A percentile compares a stretch with the other conserved stretches of the same genome.
Conservation (phyloP, 1,140 invertebrate genomes). For the Argopecten irradians region DNA sequence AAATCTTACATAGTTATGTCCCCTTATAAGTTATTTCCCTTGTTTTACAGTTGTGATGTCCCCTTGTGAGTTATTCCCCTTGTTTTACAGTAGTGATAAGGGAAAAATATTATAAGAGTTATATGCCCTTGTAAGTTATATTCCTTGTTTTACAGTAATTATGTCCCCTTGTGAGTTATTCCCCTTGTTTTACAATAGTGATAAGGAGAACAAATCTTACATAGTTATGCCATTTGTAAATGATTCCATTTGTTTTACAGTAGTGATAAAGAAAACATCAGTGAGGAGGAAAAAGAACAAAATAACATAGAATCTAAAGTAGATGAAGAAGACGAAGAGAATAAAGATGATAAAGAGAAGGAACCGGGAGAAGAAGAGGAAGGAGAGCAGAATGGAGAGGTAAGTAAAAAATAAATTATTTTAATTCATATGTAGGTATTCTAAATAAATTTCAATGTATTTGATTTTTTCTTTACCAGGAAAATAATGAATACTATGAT, state of each 20-base stretch:
- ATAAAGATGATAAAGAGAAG: constrained; percentile 47
- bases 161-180: neutral
- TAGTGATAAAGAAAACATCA: constrained; percentile 70
- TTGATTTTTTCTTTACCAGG: too few relatives aligned
- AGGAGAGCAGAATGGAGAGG: constrained; percentile 65
- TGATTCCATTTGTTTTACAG: constrained; percentile 45
- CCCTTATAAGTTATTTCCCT: neutral
- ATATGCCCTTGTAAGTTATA: neutral
- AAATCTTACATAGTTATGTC: neutral
- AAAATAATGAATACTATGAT: too few relatives aligned
- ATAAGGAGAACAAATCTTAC: constrained; percentile 72
- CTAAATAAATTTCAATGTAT: neutral
- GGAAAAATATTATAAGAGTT: too few relatives aligned
- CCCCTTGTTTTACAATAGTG: constrained; percentile 57
- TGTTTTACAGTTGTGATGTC: too few relatives aligned
- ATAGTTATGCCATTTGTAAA: neutral
- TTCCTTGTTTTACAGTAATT: neutral
- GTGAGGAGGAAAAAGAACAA: constrained; percentile 53
- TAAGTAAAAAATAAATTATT: neutral
- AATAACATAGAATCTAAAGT: constrained; percentile 37
- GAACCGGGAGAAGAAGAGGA: constrained; percentile 49
- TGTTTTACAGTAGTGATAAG: too few relatives aligned
- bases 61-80: neutral
- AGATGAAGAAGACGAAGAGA: constrained; percentile 41
- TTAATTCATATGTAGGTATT: neutral